Conservation (phyloP, 2,888 invertebrate species). For the Drosophila rellima region DNA sequence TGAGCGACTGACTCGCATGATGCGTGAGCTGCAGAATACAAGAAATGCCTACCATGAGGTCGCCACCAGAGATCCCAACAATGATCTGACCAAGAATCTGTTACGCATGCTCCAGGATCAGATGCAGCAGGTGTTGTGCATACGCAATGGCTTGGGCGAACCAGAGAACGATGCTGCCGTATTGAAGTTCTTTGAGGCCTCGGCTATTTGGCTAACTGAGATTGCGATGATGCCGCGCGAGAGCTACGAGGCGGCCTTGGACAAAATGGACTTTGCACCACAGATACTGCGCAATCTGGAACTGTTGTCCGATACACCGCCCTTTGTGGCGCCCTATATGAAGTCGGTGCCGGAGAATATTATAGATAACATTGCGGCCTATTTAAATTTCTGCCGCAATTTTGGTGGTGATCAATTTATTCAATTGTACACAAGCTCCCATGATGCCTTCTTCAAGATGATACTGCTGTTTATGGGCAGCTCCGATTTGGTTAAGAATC, state of each 20-base stretch:
- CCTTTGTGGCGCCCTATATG: slow-evolving; percentile 89
- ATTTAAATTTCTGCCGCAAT: slow-evolving; percentile 91
- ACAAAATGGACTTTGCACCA: slow-evolving; percentile 88
- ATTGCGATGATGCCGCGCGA: slow-evolving; percentile 88
- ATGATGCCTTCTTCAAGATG: slow-evolving; percentile 89
- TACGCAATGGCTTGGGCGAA: slow-evolving; percentile 91
- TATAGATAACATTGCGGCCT: slow-evolving; percentile 94
- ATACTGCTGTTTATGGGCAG: slow-evolving; percentile 96
- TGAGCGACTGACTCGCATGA: slow-evolving; percentile 89
- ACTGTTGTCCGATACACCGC: slow-evolving; percentile 87
- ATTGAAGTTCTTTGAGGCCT: slow-evolving; percentile 92
- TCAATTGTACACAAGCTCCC: slow-evolving; percentile 88
- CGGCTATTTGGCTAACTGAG: slow-evolving; percentile 94
- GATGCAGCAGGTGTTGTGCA: slow-evolving; percentile 89
- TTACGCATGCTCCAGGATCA: slow-evolving; percentile 89
- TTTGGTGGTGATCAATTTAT: slow-evolving; percentile 90
- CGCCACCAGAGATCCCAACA: slow-evolving; percentile 86
- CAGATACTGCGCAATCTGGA: slow-evolving; percentile 84
- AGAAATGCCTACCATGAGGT: slow-evolving; percentile 91
- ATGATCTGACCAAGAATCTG: slow-evolving; percentile 88
- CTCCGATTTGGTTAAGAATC: slow-evolving; percentile 92
- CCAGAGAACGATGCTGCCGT: slow-evolving; percentile 90
- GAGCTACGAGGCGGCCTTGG: slow-evolving; percentile 77
- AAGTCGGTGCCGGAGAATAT: slow-evolving; percentile 96
- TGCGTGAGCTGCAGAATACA: slow-evolving; percentile 90